A percentile compares a stretch with the other conserved stretches of the same genome.
These are phyloP conservation scores for Oncorhynchus nerka DNA, from an alignment of 2,113 vertebrate species.

Conservation along the genomic window DNA sequence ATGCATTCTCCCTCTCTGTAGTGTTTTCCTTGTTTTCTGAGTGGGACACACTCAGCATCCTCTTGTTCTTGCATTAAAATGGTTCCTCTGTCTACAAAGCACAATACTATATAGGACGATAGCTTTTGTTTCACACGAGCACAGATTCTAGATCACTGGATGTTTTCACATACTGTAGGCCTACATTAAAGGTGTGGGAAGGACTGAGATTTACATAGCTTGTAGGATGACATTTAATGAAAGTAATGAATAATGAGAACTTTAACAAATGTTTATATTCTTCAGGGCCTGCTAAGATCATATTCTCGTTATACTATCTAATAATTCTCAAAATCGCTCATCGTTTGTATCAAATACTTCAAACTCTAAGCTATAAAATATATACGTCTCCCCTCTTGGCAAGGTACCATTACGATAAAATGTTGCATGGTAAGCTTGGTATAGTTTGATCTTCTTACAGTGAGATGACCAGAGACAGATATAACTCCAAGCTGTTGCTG, in stretches of 20 bases:
- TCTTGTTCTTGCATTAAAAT: slow-evolving; percentile 4
- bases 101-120: neutral
- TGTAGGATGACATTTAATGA: neutral
- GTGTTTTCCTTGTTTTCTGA: neutral
- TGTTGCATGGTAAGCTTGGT: slow-evolving; percentile 2
- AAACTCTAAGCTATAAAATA: slow-evolving; percentile 1
- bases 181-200: neutral
- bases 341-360: slow-evolving; percentile 12
- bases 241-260: neutral
- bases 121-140: neutral
- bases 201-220: neutral
- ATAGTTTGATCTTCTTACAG: slow-evolving; percentile 2
- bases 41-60: slow-evolving; percentile 8
- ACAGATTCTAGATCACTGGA: neutral
- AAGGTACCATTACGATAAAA: slow-evolving; percentile 17
- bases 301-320: neutral
- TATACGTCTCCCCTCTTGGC: neutral
- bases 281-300: neutral
- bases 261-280: neutral
- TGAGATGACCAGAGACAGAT: slow-evolving; percentile 26
- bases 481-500: slow-evolving; percentile 28
- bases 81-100: neutral
- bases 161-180: neutral
- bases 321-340: neutral
- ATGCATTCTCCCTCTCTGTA: slow-evolving; percentile 12